Evolutionary conservation across 2,113 vertebrate species (phyloP).

Genomic region (Malurus elegans): DNA sequence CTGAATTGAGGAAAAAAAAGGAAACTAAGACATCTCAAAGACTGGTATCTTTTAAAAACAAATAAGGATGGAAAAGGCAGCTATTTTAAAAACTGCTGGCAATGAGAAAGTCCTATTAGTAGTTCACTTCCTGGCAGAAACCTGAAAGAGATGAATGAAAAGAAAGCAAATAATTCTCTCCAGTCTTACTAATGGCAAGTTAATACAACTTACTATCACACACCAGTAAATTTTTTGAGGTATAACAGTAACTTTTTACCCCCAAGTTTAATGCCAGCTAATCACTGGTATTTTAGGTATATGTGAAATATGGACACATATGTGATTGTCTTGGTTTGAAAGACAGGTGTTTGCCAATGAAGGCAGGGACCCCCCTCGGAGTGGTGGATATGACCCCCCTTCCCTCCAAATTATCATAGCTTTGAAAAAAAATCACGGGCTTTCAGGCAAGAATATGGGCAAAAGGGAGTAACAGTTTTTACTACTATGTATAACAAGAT

Average conservation of each 20-base stretch:
- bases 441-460: no score
- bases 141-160: not conserved
- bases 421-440: no score
- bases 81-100: slow-evolving; percentile 8
- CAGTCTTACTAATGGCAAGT: not conserved
- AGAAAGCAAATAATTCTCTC: not conserved
- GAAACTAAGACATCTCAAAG: not conserved
- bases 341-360: no score
- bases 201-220: not conserved
- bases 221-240: not conserved
- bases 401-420: no score
- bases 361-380: no score
- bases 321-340: no score
- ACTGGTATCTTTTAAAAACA: not conserved
- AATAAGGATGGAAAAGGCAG: not conserved
- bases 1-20: not conserved
- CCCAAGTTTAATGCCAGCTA: not conserved
- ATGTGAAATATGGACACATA: not conserved
- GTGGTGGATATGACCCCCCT: no score
- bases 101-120: not conserved
- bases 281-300: not conserved
- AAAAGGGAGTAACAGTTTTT: no score
- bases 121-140: not conserved
- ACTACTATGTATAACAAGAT: no score
- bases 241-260: not conserved